Percentiles rank a stretch among this genome's conserved stretches.
phyloP scores from a whole-genome alignment of 2,797 vertebrate genomes.

The Molossus molossus region DNA sequence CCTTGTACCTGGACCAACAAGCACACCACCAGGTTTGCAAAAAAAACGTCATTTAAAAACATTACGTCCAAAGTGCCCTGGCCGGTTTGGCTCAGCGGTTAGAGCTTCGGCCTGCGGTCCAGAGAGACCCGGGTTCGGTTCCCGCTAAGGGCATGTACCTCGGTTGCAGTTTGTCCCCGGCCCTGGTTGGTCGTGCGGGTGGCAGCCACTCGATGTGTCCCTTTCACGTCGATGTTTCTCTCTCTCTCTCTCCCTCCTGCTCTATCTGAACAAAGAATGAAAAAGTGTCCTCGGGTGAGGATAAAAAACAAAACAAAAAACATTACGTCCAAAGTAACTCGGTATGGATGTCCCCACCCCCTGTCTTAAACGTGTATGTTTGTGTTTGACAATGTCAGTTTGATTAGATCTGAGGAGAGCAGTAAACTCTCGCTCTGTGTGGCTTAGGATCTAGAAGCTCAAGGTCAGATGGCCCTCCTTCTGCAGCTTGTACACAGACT shows the following conservation, averaged over 20 bases:
- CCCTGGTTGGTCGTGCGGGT: too few species aligned
- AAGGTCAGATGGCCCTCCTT: not conserved
- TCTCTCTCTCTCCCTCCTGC: too few species aligned
- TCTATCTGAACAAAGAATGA: too few species aligned
- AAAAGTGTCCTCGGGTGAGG: too few species aligned
- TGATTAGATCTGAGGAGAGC: not conserved
- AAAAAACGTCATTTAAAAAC: not conserved
- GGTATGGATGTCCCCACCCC: too few species aligned
- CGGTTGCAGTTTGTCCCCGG: too few species aligned
- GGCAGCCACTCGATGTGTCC: too few species aligned
- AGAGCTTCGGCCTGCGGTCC: not conserved
- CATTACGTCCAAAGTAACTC: not conserved
- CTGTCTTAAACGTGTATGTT: not conserved
- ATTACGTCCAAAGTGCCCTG: not conserved
- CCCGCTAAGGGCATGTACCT: too few species aligned
- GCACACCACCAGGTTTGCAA: not conserved
- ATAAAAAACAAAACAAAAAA: too few species aligned
- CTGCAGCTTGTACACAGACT: not conserved
- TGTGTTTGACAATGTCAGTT: not conserved
- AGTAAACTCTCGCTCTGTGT: fast-evolving
- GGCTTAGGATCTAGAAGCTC: not conserved
- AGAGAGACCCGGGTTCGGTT: too few species aligned
- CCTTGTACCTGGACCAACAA: not conserved
- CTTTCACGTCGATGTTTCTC: too few species aligned
- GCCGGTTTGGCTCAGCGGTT: not conserved